These are phyloP conservation scores for Gephyroberyx darwinii DNA, from an alignment of 2,797 vertebrate genomes.

Conservation along the genomic window DNA sequence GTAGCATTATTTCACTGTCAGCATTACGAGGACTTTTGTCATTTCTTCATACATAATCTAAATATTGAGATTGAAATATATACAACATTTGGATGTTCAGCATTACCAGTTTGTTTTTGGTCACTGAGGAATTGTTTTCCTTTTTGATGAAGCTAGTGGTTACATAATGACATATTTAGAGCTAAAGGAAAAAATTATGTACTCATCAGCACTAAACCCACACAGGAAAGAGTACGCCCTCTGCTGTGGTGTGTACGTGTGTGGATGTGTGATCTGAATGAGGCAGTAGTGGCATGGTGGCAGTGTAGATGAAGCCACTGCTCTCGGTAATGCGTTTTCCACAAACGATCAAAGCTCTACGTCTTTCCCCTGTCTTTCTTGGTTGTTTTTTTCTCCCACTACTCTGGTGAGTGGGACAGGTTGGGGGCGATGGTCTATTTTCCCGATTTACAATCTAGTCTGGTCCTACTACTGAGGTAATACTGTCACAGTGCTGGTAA, in stretches of 20 bases:
- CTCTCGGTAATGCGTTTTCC: background rate
- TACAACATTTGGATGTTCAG: too few species aligned
- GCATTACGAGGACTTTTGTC: too few species aligned
- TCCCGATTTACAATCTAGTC: background rate
- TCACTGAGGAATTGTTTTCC: slow-evolving; percentile 6
- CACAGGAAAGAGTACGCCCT: slow-evolving; percentile 44
- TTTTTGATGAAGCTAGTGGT: slow-evolving; percentile 5
- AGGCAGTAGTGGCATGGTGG: rapidly evolving
- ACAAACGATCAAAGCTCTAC: background rate
- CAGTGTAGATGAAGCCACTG: background rate
- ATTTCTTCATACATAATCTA: too few species aligned
- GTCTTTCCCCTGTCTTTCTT: background rate
- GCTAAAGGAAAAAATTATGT: slow-evolving; percentile 5
- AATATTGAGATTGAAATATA: too few species aligned
- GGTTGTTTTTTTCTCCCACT: background rate
- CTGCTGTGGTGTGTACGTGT: background rate
- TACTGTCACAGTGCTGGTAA: background rate
- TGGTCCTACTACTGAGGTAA: background rate
- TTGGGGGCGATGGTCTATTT: too few species aligned
- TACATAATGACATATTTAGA: slow-evolving; percentile 8
- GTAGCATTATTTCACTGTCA: too few species aligned
- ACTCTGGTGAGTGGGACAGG: too few species aligned
- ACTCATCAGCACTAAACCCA: slow-evolving; percentile 27
- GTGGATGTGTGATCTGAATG: slow-evolving; percentile 4
- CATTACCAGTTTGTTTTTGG: too few species aligned